Percentiles rank a stretch among this genome's conserved stretches.
Conservation (phyloP, 2,113 vertebrate genomes). For the Aviceda subcristata region DNA sequence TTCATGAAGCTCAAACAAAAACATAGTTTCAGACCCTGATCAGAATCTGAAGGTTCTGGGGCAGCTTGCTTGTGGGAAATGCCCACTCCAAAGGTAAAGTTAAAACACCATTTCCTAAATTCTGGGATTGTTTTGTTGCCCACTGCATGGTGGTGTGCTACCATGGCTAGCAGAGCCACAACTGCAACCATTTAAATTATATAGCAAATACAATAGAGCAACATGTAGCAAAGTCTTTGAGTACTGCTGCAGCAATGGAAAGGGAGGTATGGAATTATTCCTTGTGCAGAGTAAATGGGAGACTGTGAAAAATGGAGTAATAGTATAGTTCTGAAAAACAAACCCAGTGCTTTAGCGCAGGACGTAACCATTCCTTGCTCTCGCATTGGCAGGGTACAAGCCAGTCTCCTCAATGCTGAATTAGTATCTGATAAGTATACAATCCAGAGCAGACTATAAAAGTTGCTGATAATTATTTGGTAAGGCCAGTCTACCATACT, state of each 20-base stretch:
- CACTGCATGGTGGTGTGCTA: background rate
- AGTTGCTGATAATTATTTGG: background rate
- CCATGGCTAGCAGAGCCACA: background rate
- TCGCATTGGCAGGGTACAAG: rapidly evolving
- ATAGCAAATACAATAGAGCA: background rate
- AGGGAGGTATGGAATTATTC: background rate
- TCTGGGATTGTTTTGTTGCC: background rate
- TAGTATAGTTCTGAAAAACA: background rate
- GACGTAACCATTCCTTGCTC: background rate
- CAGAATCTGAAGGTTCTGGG: background rate
- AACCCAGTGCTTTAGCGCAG: background rate
- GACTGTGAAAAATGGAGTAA: background rate
- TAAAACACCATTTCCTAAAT: background rate
- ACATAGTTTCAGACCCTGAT: background rate
- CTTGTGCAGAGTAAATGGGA: background rate
- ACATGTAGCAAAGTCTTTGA: background rate
- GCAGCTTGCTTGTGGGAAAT: background rate
- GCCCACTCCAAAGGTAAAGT: background rate
- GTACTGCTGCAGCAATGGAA: background rate
- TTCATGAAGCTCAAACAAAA: background rate
- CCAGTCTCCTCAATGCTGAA: background rate
- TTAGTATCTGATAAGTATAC: background rate
- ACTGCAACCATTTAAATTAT: background rate
- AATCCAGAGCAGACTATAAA: background rate
- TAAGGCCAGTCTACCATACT: background rate